Conservation (phyloP, 2,113 vertebrate species). For the Cephalopterus ornatus region DNA sequence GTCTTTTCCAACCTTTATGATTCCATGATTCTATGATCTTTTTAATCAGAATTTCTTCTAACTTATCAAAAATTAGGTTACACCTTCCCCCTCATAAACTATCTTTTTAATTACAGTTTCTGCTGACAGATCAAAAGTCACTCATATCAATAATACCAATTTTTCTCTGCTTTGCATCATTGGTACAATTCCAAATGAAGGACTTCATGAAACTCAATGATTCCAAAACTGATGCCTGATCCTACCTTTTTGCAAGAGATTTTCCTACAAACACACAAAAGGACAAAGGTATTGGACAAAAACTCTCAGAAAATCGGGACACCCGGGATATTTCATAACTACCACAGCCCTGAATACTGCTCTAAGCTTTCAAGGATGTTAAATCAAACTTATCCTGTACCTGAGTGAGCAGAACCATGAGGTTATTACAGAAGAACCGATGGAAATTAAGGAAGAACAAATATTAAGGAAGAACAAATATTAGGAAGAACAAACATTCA, state of each 20-base stretch:
- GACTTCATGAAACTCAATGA: not conserved
- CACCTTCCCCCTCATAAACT: accelerated
- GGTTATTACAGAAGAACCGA: accelerated
- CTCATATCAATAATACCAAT: not conserved
- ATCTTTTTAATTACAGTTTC: not conserved
- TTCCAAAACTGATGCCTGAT: not conserved
- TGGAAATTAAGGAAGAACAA: not conserved
- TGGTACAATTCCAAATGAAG: not conserved
- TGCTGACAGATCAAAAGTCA: not conserved
- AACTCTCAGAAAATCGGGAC: not conserved
- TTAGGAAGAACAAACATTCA: not conserved
- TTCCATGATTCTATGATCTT: not conserved
- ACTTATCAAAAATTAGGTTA: not conserved
- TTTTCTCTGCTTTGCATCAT: not conserved
- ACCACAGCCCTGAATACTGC: not conserved
- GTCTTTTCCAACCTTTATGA: not conserved
- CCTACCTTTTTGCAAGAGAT: not conserved
- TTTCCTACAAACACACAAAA: not conserved
- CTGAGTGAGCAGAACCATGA: accelerated
- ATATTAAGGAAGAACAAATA: not conserved
- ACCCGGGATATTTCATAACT: not conserved
- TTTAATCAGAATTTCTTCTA: not conserved
- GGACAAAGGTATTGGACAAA: accelerated
- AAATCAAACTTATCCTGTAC: accelerated
- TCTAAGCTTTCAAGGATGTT: not conserved